These are phyloP conservation scores for Rhynchomys soricoides DNA, from an alignment of 2,113 vertebrate species.

Conservation along the genomic window DNA sequence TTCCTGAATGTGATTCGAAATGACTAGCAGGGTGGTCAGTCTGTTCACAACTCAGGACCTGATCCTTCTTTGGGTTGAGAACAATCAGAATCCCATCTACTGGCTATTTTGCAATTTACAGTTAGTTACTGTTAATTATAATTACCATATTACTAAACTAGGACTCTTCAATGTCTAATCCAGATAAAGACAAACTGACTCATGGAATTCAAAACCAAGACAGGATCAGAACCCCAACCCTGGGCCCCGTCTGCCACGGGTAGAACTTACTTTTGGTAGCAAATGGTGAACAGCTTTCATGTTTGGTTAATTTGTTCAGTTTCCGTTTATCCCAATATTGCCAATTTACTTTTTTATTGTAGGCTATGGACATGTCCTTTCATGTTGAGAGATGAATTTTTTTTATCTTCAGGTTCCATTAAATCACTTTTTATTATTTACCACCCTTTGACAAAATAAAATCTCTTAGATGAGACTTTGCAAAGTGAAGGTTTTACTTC, in stretches of 20 bases:
- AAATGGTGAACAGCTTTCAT: too few species aligned
- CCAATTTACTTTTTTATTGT: background rate
- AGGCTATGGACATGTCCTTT: background rate
- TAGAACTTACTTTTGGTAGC: background rate
- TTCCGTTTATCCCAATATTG: background rate
- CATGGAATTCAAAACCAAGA: background rate
- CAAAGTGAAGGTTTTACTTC: background rate
- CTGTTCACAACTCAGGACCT: fast-evolving
- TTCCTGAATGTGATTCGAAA: fast-evolving
- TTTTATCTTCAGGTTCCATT: background rate
- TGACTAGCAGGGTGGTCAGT: too few species aligned
- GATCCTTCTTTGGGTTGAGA: too few species aligned
- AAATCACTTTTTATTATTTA: background rate
- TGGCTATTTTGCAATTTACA: background rate
- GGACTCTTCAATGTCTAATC: background rate
- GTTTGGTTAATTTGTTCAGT: background rate
- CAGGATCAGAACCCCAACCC: fast-evolving
- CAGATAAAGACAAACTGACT: background rate
- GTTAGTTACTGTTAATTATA: background rate
- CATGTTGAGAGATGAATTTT: background rate
- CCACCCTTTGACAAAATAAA: background rate
- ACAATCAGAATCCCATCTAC: background rate
- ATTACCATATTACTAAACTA: background rate
- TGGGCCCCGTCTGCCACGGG: background rate
- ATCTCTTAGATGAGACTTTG: background rate